Evolutionary conservation across 2,113 vertebrate genomes (phyloP).

Genomic region (Apeltes quadracus): DNA sequence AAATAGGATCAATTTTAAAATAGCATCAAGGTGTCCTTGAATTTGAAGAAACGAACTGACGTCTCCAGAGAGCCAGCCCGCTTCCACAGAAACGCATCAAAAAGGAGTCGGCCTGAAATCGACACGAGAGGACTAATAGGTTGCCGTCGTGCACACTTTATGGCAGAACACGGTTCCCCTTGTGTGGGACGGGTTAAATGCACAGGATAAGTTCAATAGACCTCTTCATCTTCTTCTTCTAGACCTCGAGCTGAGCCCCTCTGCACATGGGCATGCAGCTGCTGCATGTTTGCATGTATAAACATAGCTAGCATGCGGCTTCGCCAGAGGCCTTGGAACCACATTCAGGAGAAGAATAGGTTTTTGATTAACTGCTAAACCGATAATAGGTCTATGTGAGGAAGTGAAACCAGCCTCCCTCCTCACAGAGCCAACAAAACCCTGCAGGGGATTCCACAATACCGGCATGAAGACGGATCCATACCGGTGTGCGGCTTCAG

Average conservation of each 20-base stretch:
- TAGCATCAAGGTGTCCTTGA: not conserved
- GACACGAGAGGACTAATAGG: not conserved
- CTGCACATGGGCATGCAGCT: conserved; percentile 9
- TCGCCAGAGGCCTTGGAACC: conserved; percentile 48
- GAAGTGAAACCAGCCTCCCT: not conserved
- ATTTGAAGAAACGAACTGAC: not conserved
- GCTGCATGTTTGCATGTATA: conserved; percentile 20
- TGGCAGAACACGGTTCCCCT: too few relatives aligned
- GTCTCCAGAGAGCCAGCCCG: conserved; percentile 1
- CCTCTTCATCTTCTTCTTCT: too few relatives aligned
- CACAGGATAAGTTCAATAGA: too few relatives aligned
- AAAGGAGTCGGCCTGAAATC: not conserved
- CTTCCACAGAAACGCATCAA: conserved; percentile 3
- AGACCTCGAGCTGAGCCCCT: not conserved
- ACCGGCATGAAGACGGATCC: not conserved
- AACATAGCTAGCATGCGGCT: not conserved
- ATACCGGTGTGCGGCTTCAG: not conserved
- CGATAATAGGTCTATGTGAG: not conserved
- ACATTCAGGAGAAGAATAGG: conserved; percentile 40
- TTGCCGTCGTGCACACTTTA: too few relatives aligned
- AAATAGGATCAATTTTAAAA: conserved; percentile 16
- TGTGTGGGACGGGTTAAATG: too few relatives aligned
- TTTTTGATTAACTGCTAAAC: conserved; percentile 39
- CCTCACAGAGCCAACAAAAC: not conserved
- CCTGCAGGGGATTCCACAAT: not conserved